Conservation (phyloP, 2,113 vertebrate species). For the Paralichthys olivaceus region DNA sequence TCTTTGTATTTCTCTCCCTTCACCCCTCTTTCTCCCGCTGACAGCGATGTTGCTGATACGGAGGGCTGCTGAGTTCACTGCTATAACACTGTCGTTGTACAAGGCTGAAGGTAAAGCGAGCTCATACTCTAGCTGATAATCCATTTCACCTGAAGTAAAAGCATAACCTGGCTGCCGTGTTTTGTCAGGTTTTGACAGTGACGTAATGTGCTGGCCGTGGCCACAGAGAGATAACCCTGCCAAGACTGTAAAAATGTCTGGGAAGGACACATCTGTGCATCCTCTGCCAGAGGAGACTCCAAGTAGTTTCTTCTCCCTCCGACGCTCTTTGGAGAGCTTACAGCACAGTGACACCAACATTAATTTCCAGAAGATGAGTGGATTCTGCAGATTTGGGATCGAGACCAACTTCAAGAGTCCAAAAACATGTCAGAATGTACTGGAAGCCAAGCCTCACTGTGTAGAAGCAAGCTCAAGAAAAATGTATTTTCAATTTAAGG, state of each 20-base stretch:
- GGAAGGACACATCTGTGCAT: conserved; percentile 44
- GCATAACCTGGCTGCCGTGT: not conserved
- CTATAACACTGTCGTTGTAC: not conserved
- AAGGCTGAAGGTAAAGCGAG: conserved; percentile 1
- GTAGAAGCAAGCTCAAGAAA: not conserved
- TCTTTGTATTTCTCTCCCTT: too few species aligned
- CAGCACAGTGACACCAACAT: conserved; percentile 39
- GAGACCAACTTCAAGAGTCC: not conserved
- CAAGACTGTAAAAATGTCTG: conserved; percentile 50
- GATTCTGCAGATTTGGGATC: conserved; percentile 18
- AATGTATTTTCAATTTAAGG: not conserved
- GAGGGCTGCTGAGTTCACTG: too few species aligned
- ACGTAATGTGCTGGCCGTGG: conserved; percentile 50
- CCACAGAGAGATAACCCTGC: conserved; percentile 28
- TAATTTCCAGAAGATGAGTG: conserved; percentile 30
- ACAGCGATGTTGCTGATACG: not conserved
- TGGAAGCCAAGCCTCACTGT: not conserved
- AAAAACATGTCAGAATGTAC: conserved; percentile 5
- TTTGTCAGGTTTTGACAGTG: conserved; percentile 37
- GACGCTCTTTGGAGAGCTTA: conserved; percentile 5
- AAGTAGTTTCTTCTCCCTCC: conserved; percentile 17
- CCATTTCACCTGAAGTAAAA: conserved; percentile 22
- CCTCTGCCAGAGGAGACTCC: conserved; percentile 54
- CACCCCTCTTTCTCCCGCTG: not conserved
- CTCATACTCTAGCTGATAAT: not conserved